Evolutionary conservation across 2,888 invertebrate species (phyloP), one percentile per base, ranked within the genome.

Genomic region (Drosophila robusta): DNA sequence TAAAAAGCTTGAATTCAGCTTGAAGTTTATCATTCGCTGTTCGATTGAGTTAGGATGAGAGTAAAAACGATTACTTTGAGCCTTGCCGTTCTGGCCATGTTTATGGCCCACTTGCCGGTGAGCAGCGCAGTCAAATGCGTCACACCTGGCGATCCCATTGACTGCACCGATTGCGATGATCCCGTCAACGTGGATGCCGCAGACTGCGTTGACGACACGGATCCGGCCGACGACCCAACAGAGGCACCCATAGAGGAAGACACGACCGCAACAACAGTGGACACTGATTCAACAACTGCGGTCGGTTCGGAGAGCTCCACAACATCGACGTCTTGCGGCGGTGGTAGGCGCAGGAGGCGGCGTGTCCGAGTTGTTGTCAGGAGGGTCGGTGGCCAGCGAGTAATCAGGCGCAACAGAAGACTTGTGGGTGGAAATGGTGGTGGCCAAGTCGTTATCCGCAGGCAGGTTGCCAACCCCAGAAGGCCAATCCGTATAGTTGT

Each of bases 131-230:
- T 32, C 2, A 26, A 0, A 3, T 70, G 70, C 12, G n/a, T 18
- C 11, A 47, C 14, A 0, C 26, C n/a, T 5, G 26, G 29, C n/a
- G 18, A 32, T 4, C 70, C 70, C 6, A 18, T 8, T 8, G 58
- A 12, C 6, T 69, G 58, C 32, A 64, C 39, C 5, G 64, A 70
- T 38, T 70, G 70, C 9, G 24, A 24, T 0, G 41, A 45, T 38
- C 6, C 26, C 0, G n/a, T 8, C 16, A 70, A 69, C 11, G 54
- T 1, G 3, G 34, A 1, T 3, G 8, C 24, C 3, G 26, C n/a
- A 0, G 70, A 69, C n/a, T 70, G 70, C 29, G 29, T 8, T 8
- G 68, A 29, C 3, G 14, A 45, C 0, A 12, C 45, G 4, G 12
- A 8, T 1, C 22, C 54, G 2, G 16, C 42, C 4, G 49, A 22